A percentile compares a stretch with the other conserved stretches of the same genome.
phyloP scores from a whole-genome alignment of 2,113 vertebrate species.

The Dermatemys mawii region DNA sequence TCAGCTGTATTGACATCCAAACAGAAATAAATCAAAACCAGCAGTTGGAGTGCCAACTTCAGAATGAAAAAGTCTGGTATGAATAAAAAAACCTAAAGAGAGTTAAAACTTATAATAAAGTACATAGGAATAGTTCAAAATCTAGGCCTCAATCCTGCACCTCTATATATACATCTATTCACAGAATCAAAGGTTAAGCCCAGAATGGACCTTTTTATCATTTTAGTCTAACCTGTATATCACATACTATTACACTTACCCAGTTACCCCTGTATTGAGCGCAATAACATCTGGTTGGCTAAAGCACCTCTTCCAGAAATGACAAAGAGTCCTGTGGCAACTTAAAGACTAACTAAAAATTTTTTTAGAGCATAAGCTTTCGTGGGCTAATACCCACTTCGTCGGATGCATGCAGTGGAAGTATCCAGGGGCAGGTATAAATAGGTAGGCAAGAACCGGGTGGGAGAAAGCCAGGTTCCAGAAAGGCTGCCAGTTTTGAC shows the following conservation, averaged over 20 bases:
- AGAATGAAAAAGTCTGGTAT: not conserved
- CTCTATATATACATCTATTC: not conserved
- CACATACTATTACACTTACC: not conserved
- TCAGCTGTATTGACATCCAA: not conserved
- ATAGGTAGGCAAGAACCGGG: too few species aligned
- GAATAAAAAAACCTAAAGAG: not conserved
- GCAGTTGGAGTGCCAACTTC: not conserved
- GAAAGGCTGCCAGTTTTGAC: not conserved
- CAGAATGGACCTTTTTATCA: too few species aligned
- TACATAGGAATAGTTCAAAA: not conserved
- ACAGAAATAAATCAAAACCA: not conserved
- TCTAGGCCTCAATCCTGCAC: not conserved
- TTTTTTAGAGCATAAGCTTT: too few species aligned
- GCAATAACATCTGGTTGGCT: not conserved
- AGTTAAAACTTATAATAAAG: not conserved
- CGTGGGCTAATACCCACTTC: too few species aligned
- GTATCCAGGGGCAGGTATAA: too few species aligned
- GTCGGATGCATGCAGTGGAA: too few species aligned
- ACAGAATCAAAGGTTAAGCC: not conserved
- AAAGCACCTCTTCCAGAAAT: not conserved
- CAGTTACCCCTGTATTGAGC: not conserved
- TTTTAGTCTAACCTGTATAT: not conserved
- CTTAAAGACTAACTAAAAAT: too few species aligned
- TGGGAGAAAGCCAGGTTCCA: too few species aligned
- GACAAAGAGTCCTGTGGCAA: too few species aligned